phyloP scores from a whole-genome alignment of 2,113 vertebrate genomes.

The Phrynosoma platyrhinos region DNA sequence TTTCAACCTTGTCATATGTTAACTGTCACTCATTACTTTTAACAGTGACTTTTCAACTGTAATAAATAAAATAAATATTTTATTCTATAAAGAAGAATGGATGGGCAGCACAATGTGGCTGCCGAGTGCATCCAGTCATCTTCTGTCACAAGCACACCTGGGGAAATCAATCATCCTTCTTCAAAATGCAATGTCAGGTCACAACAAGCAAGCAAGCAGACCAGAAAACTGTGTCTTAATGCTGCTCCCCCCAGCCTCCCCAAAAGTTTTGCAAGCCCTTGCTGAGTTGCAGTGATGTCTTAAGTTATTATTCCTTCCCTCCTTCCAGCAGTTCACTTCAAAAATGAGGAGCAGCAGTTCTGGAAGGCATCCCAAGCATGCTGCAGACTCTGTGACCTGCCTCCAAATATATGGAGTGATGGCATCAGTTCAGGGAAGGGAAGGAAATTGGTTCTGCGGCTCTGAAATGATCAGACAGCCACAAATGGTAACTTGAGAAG shows the following conservation, averaged over 20 bases:
- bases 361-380: background rate
- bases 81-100: background rate
- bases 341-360: constrained; percentile 22
- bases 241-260: background rate
- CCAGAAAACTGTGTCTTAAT: background rate
- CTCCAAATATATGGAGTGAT: constrained; percentile 20
- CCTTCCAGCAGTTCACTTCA: constrained; percentile 11
- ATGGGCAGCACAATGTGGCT: background rate
- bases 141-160: rapidly evolving
- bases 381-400: background rate
- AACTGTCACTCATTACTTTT: too few relatives aligned
- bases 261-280: constrained; percentile 2
- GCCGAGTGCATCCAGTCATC: background rate
- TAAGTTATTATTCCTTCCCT: background rate
- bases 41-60: too few relatives aligned
- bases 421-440: constrained; percentile 37
- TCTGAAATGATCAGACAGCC: constrained; percentile 50
- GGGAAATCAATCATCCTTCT: rapidly evolving
- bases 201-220: rapidly evolving
- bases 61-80: background rate
- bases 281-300: background rate
- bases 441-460: constrained; percentile 26
- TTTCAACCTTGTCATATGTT: too few relatives aligned
- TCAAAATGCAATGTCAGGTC: background rate
- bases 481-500: constrained; percentile 49